Percentiles rank a stretch among this genome's conserved stretches.
Evolutionary conservation across 2,797 vertebrate genomes (phyloP).

Genomic region (Megaceryle alcyon): DNA sequence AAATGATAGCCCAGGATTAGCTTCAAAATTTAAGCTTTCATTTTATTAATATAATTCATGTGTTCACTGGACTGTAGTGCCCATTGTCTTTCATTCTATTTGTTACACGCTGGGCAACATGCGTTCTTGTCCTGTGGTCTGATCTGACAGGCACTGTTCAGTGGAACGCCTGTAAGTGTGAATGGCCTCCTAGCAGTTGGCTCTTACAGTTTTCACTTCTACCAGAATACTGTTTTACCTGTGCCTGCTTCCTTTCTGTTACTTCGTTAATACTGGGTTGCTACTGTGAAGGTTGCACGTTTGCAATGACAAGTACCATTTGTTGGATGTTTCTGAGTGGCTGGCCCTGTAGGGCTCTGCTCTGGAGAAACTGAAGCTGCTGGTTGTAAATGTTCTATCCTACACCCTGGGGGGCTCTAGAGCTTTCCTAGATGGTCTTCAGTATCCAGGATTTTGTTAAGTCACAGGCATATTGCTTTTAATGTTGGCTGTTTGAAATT

Average conservation of each 20-base stretch:
- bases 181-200: background rate
- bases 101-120: background rate
- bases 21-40: slow-evolving; percentile 75
- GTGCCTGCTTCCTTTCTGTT: background rate
- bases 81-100: slow-evolving; percentile 16
- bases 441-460: background rate
- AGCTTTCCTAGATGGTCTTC: background rate
- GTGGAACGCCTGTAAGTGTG: background rate
- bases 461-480: slow-evolving; percentile 2
- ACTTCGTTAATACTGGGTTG: background rate
- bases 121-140: background rate
- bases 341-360: background rate
- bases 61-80: slow-evolving; percentile 39
- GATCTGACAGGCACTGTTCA: background rate
- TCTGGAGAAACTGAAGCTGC: background rate
- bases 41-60: slow-evolving; percentile 75
- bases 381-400: background rate
- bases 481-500: background rate
- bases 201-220: background rate
- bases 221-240: background rate
- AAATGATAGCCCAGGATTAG: slow-evolving; percentile 81
- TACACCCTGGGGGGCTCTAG: rapidly evolving
- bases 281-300: rapidly evolving
- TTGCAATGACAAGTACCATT: background rate
- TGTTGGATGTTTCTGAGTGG: background rate